A percentile compares a stretch with the other conserved stretches of the same genome.
phyloP scores from a whole-genome alignment of 2,888 invertebrate genomes.

The Parnassius smintheus region DNA sequence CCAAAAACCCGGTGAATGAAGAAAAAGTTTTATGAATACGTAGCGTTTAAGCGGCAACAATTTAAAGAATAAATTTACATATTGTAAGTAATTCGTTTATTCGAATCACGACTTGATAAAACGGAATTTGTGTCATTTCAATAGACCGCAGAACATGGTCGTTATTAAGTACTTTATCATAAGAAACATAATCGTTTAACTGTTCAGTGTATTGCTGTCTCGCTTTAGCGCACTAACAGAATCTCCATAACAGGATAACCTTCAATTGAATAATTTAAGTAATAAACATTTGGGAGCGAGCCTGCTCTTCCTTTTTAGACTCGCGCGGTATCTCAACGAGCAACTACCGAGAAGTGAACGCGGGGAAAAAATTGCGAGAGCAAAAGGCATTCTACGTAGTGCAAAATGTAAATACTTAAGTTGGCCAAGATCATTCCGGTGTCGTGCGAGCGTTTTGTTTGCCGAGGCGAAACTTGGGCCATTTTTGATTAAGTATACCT shows the following conservation, averaged over 20 bases:
- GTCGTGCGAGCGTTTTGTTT: slow-evolving; percentile 17
- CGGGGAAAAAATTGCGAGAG: slow-evolving; percentile 37
- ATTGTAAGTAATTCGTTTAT: neutral
- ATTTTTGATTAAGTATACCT: too few species aligned
- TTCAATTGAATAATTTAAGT: slow-evolving; percentile 43
- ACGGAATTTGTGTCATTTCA: slow-evolving; percentile 10
- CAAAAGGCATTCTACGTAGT: slow-evolving; percentile 40
- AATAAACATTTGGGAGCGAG: slow-evolving; percentile 40
- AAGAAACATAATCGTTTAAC: slow-evolving; percentile 8
- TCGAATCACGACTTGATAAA: slow-evolving; percentile 6
- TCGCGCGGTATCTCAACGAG: slow-evolving; percentile 37
- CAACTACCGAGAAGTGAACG: slow-evolving; percentile 37
- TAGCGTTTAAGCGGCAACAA: neutral
- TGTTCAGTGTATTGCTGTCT: neutral
- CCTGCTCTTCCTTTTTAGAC: slow-evolving; percentile 39
- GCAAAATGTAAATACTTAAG: slow-evolving; percentile 41
- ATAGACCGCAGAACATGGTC: neutral
- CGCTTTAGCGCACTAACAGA: slow-evolving; percentile 28
- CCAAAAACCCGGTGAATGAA: too few species aligned
- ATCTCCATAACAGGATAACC: slow-evolving; percentile 33
- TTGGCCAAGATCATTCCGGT: slow-evolving; percentile 34
- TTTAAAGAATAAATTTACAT: neutral
- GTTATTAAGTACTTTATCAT: neutral
- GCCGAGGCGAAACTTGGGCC: neutral
- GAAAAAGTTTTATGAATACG: neutral